Evolutionary conservation across 2,797 vertebrate genomes (phyloP).

Genomic region (Notoglanidium macrostoma): DNA sequence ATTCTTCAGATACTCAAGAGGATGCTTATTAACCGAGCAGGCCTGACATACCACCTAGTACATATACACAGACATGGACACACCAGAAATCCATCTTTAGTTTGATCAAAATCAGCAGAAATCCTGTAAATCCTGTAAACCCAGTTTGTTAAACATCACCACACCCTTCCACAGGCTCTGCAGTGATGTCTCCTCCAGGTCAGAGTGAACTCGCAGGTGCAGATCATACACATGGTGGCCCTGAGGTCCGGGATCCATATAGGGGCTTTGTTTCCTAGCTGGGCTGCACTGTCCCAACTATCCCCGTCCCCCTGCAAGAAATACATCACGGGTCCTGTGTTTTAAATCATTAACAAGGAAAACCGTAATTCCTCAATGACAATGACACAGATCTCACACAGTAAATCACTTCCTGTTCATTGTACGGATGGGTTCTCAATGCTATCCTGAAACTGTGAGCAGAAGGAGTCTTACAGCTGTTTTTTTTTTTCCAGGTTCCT

Average conservation of each 20-base stretch:
- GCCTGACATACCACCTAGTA: slow-evolving; percentile 91
- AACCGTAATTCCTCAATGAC: neutral
- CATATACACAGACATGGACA: slow-evolving; percentile 48
- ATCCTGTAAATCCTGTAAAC: neutral
- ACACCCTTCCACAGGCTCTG: slow-evolving; percentile 93
- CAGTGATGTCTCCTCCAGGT: slow-evolving; percentile 97
- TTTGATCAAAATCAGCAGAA: neutral
- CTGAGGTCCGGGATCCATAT: slow-evolving; percentile 97
- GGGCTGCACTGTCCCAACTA: slow-evolving; percentile 68
- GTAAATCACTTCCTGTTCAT: neutral
- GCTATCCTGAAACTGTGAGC: neutral
- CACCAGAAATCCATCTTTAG: neutral
- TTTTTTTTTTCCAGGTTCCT: neutral
- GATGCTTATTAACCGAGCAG: slow-evolving; percentile 89
- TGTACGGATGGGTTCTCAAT: neutral
- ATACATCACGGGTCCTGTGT: neutral
- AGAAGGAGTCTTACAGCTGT: neutral
- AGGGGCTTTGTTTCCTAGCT: slow-evolving; percentile 90
- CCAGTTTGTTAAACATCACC: slow-evolving; percentile 16
- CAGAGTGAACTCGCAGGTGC: slow-evolving; percentile 91
- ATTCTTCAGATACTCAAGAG: slow-evolving; percentile 91
- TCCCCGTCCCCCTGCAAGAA: slow-evolving; percentile 47
- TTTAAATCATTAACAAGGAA: neutral
- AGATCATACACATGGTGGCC: slow-evolving; percentile 98
- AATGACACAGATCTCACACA: neutral